A percentile compares a stretch with the other conserved stretches of the same genome.
Conservation (phyloP, 2,113 vertebrate genomes). For the Corythornis vintsioides region DNA sequence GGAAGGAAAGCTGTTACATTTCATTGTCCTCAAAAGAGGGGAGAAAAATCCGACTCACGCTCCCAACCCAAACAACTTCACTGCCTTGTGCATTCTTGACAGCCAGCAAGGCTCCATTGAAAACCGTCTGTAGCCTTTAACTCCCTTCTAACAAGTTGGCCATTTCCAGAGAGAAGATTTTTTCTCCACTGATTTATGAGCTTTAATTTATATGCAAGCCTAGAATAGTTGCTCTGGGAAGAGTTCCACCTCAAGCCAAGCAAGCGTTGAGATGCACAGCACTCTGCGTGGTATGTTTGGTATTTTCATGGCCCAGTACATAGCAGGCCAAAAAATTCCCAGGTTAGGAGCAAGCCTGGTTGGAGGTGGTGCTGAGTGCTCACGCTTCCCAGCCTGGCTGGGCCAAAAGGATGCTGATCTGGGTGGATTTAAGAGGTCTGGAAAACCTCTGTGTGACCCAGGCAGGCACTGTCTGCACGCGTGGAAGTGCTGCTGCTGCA, state of each 20-base stretch:
- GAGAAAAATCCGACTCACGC: neutral
- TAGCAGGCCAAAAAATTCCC: neutral
- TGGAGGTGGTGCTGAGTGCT: neutral
- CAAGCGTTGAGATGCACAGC: neutral
- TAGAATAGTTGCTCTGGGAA: conserved; percentile 56
- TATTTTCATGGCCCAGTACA: neutral
- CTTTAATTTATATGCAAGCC: conserved; percentile 51
- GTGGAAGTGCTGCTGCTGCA: fast-evolving
- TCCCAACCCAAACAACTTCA: conserved; percentile 57
- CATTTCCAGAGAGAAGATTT: conserved; percentile 16
- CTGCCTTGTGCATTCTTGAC: conserved; percentile 31
- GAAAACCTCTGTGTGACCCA: neutral
- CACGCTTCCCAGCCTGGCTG: neutral
- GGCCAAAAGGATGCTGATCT: neutral
- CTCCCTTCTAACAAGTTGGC: conserved; percentile 32
- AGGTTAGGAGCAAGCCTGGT: neutral
- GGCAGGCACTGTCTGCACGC: neutral
- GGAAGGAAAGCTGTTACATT: conserved; percentile 57
- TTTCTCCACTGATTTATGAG: conserved; percentile 45
- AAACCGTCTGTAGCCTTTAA: neutral
- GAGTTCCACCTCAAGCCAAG: conserved; percentile 25
- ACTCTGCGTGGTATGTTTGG: neutral
- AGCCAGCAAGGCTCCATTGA: conserved; percentile 48
- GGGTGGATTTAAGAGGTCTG: neutral
- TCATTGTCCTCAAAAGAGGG: conserved; percentile 62